phyloP scores from a whole-genome alignment of 2,113 vertebrate genomes.

The Charina bottae region DNA sequence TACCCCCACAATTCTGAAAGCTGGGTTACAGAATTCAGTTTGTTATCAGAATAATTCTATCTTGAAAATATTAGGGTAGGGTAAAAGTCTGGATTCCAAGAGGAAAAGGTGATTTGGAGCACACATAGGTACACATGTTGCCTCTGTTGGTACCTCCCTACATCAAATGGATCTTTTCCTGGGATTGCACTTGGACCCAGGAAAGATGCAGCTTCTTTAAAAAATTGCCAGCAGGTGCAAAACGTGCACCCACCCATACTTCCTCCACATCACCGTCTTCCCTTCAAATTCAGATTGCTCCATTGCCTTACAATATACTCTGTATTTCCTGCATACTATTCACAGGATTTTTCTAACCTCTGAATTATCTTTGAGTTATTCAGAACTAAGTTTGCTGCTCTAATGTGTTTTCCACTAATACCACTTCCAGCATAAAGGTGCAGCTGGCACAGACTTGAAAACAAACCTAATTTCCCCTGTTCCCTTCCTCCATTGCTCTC shows the following conservation, averaged over 20 bases:
- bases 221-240: neutral
- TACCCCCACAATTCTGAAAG: conserved; percentile 61
- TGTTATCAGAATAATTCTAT: neutral
- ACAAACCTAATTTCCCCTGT: neutral
- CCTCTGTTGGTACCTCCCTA: neutral
- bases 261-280: neutral
- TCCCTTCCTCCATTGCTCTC: neutral
- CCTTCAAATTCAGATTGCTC: neutral
- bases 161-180: neutral
- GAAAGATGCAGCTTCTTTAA: neutral
- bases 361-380: neutral
- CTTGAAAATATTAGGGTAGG: neutral
- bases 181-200: neutral
- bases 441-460: conserved; percentile 3
- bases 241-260: neutral
- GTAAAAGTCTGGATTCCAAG: neutral
- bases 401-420: neutral
- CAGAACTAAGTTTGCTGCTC: conserved; percentile 1
- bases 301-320: neutral
- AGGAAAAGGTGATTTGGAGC: neutral
- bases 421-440: neutral
- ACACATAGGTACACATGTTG: neutral
- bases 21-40: conserved; percentile 36
- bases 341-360: neutral
- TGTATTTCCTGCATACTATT: neutral